Evolutionary conservation across 2,797 vertebrate species (phyloP), one percentile per base, ranked within the genome.

Genomic region (Micropoecilia bifurca): DNA sequence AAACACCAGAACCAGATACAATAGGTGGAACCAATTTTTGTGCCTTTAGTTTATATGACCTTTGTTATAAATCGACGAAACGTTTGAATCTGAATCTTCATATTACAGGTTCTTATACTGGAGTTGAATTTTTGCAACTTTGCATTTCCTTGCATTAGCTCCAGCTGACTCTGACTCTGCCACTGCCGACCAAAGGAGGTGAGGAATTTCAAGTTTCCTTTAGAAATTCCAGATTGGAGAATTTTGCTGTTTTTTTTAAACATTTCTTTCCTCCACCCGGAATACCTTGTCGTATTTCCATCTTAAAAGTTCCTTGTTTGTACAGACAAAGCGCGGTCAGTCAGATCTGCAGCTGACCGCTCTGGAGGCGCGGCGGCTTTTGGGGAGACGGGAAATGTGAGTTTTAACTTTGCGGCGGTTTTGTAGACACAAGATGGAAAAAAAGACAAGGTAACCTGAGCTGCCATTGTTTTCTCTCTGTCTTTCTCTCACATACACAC

Each of bases 191-290:
- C 82, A 79, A 36, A 43, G 68, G 61, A 85, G 81, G 88, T 94
- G 93, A 94, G 94, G 95, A 96, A 95, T 95, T 92, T 95, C 33
- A 78, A 94, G 90, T 87, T 94, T 92, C 87, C 89, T 46, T 53
- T 81, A 76, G 78, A 96, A 94, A 95, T 95, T 95, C 94, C 91
- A 73, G 39, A n/a, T 68, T 16, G 75, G 77, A 81, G 80, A 75
- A 61, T 88, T 57, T 83, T 74, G 66, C 90, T 92, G 73, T 33
- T 33, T 83, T 81, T 78, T 63, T 28, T 14, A 71, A 87, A 81
- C 12, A 28, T 78, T 71, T 41, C 71, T 25, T 6, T 81, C 76
- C 25, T 68, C 14, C 47, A 79, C 80, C 45, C 9, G 6, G 43
- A 18, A 1, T 12, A 9, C n/a, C 74, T 77, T 73, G 39, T 75